phyloP scores from a whole-genome alignment of 2,797 vertebrate genomes.

The Lagorchestes hirsutus region DNA sequence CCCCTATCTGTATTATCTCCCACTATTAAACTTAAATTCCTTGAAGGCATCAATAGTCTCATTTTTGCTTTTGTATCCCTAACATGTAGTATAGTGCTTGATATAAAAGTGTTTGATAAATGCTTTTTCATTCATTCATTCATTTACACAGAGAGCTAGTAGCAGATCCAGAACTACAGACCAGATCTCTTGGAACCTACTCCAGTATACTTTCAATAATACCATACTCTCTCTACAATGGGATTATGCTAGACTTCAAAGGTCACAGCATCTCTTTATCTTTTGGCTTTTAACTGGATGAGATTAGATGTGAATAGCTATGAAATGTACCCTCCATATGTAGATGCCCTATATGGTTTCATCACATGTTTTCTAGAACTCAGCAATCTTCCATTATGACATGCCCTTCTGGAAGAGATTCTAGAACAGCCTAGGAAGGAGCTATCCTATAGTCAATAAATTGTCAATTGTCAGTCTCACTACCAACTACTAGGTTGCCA shows the following conservation, averaged over 20 bases:
- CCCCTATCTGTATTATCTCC: not conserved
- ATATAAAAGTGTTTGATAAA: not conserved
- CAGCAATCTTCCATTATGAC: not conserved
- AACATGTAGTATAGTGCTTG: not conserved
- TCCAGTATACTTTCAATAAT: not conserved
- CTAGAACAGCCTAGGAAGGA: not conserved
- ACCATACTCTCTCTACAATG: not conserved
- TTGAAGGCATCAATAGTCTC: not conserved
- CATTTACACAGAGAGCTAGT: not conserved
- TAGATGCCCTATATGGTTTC: fast-evolving
- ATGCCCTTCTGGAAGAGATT: not conserved
- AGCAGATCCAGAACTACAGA: not conserved
- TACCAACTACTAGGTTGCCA: conserved; percentile 16
- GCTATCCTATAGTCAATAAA: not conserved
- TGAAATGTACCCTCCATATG: not conserved
- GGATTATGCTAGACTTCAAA: not conserved
- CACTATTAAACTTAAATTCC: not conserved
- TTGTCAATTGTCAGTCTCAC: not conserved
- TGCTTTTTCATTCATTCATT: not conserved
- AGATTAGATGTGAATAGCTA: not conserved
- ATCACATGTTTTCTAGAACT: not conserved
- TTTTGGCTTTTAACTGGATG: not conserved
- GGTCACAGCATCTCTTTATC: not conserved
- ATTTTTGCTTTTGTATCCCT: not conserved
- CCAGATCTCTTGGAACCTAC: not conserved